These are phyloP conservation scores for Gasterosteus aculeatus DNA, from an alignment of 2,113 vertebrate species.

Conservation along the genomic window DNA sequence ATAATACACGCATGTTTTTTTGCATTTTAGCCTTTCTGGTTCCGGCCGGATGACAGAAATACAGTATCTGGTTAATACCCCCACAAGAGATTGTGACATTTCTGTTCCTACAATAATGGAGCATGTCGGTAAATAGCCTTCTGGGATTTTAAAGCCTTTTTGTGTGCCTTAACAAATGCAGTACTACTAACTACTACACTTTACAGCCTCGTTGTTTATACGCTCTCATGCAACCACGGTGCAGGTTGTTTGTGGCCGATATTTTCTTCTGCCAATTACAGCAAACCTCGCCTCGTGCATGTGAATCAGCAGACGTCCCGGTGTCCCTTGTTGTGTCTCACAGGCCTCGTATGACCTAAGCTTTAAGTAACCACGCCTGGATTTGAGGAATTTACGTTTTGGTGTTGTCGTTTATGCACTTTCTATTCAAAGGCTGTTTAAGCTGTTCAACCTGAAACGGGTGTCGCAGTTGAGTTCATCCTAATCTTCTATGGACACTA, in stretches of 20 bases:
- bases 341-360: not conserved
- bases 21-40: not conserved
- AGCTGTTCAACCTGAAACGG: not conserved
- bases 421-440: not conserved
- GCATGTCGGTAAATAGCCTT: not conserved
- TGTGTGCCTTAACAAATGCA: not conserved
- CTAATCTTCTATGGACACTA: slow-evolving; percentile 3
- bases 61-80: not conserved
- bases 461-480: not conserved
- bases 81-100: not conserved
- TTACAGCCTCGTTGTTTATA: not conserved
- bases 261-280: not conserved
- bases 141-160: not conserved
- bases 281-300: not conserved
- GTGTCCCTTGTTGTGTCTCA: not conserved
- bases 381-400: not conserved
- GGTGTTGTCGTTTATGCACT: not conserved
- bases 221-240: not conserved
- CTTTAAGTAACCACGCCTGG: not conserved
- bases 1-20: no score
- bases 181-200: not conserved
- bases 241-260: not conserved
- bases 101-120: not conserved
- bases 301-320: not conserved
- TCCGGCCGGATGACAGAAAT: not conserved